Conservation (phyloP, 2,113 vertebrate species). For the Glaucomys volans region DNA sequence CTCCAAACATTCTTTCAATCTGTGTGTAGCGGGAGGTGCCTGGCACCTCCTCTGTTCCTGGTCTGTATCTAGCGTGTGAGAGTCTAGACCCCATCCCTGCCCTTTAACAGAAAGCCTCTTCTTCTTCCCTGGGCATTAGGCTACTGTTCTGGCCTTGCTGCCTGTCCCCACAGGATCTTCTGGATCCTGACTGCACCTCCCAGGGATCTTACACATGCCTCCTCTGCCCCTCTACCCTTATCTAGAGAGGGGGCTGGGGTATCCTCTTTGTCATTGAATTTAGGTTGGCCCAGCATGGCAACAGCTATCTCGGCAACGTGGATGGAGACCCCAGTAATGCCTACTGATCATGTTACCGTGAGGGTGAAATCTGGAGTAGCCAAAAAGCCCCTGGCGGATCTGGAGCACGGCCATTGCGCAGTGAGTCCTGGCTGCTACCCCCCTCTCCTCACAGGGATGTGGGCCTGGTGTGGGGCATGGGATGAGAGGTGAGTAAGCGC, state of each 20-base stretch:
- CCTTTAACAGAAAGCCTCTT: neutral
- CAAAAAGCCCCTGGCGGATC: neutral
- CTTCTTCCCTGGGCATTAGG: too few relatives aligned
- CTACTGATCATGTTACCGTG: fast-evolving
- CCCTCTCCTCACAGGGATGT: too few relatives aligned
- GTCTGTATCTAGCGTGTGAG: neutral
- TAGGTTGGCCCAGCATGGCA: neutral
- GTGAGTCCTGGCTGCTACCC: fast-evolving
- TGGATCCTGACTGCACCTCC: neutral
- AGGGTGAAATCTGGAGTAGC: too few relatives aligned
- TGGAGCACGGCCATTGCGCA: neutral
- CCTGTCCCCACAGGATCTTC: neutral
- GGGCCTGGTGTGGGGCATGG: fast-evolving
- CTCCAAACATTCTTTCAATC: neutral
- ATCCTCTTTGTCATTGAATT: neutral
- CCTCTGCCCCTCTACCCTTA: neutral
- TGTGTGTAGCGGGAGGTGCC: neutral
- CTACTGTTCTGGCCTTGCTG: neutral
- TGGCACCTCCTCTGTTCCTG: neutral
- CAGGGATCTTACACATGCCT: neutral
- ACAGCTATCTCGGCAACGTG: neutral
- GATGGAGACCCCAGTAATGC: too few relatives aligned
- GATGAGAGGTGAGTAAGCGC: neutral
- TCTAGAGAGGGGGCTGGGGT: fast-evolving
- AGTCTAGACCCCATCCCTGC: neutral